Evolutionary conservation across 2,888 invertebrate genomes (phyloP), one percentile per base, ranked within the genome.

Genomic region (Microdon myrmicae): DNA sequence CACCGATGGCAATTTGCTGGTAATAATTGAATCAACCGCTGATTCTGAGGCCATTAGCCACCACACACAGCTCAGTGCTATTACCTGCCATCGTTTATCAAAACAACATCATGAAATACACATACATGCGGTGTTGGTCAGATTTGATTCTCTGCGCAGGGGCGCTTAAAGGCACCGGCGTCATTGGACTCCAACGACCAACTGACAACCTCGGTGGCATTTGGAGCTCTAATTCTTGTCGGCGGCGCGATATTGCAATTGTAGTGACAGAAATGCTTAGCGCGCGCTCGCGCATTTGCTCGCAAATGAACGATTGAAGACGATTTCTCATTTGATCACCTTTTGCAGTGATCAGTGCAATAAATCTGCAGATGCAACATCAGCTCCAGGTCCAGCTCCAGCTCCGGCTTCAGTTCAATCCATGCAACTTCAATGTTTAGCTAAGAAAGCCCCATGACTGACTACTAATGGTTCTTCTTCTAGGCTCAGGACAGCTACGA

Each of bases 321-420:
- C 43, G 58, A 64, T 64, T 64, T 58, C 58, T 64, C 64, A 64
- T 64, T 64, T 53, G 64, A 64, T 64, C 64, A 64, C 64, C 64
- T 64, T 58, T 58, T 51, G 41, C 35, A 43, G 47, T 35, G 51
- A 64, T 47, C 58, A 23, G 37, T 37, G 51, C 45, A 19, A 64
- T 64, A 51, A 45, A 58, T 64, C 44, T 48, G 16, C 4, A 34
- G 22, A 32, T 31, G 22, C 31, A n/a, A n/a, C n/a, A n/a, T n/a
- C n/a, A n/a, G n/a, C n/a, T n/a, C n/a, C n/a, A n/a, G n/a, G n/a
- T n/a, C n/a, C n/a, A n/a, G n/a, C n/a, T n/a, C n/a, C n/a, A n/a
- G n/a, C n/a, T n/a, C n/a, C n/a, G n/a, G n/a, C n/a, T n/a, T n/a
- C n/a, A n/a, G n/a, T n/a, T n/a, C n/a, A n/a, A n/a, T n/a, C n/a